phyloP scores from a whole-genome alignment of 1,140 invertebrate species.

The Leptopilina clavipes region DNA sequence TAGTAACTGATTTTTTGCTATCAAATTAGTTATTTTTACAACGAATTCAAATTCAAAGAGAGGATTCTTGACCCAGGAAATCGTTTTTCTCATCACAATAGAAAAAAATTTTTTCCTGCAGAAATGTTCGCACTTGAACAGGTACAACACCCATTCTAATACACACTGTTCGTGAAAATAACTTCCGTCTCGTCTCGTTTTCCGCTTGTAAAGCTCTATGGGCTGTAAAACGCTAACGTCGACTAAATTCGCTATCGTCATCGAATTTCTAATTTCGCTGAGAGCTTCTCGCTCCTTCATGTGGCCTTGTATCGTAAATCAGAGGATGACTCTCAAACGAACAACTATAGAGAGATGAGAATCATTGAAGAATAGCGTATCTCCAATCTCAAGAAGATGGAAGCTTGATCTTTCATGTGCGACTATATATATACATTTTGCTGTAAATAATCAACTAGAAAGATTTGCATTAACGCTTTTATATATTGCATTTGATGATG shows the following conservation, averaged over 20 bases:
- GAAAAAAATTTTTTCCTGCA: too few relatives aligned
- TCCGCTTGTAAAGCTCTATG: constrained; percentile 6
- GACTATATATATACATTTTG: neutral
- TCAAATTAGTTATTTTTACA: too few relatives aligned
- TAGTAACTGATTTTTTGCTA: too few relatives aligned
- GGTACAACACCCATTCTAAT: too few relatives aligned
- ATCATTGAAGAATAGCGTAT: constrained; percentile 7
- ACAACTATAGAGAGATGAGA: neutral
- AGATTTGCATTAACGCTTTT: neutral
- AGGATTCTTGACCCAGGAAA: too few relatives aligned
- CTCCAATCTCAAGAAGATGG: neutral
- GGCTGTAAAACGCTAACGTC: constrained; percentile 17
- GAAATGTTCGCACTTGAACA: too few relatives aligned
- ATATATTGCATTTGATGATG: neutral
- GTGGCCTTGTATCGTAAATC: constrained; percentile 14
- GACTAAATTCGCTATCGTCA: constrained; percentile 28
- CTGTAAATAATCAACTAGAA: neutral
- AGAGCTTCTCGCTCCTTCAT: constrained; percentile 6
- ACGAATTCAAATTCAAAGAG: too few relatives aligned
- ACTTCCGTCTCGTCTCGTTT: constrained; percentile 23
- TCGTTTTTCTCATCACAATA: too few relatives aligned
- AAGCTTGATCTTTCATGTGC: neutral
- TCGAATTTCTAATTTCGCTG: constrained; percentile 26
- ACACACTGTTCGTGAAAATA: neutral
- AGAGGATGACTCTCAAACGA: neutral